A percentile compares a stretch with the other conserved stretches of the same genome.
phyloP scores from a whole-genome alignment of 92 coral and sea anemone species.

The Actinernus sp. region DNA sequence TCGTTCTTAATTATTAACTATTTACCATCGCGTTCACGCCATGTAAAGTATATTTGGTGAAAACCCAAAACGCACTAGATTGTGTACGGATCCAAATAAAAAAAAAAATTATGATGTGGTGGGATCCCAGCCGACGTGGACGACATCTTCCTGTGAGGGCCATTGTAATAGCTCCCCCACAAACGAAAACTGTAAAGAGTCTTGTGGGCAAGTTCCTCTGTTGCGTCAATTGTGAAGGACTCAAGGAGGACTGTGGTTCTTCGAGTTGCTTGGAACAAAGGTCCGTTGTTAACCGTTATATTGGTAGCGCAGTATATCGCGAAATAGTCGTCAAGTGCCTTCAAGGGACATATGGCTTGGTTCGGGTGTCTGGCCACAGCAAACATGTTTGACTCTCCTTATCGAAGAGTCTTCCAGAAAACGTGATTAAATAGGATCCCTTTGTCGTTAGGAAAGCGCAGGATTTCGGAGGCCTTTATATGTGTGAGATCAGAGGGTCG shows the following conservation, averaged over 20 bases:
- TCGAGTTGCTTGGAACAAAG: slow-evolving; percentile 14
- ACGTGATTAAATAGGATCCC: slow-evolving; percentile 18
- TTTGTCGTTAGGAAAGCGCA: slow-evolving; percentile 22
- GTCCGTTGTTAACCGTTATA: slow-evolving; percentile 20
- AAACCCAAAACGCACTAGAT: no score
- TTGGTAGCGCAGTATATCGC: slow-evolving; percentile 7
- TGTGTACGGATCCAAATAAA: no score
- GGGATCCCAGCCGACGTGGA: no score
- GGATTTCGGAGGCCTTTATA: slow-evolving; percentile 20
- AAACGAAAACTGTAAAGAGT: no score
- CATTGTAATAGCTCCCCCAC: no score
- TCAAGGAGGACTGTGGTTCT: slow-evolving; percentile 14
- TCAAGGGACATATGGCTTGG: slow-evolving; percentile 11
- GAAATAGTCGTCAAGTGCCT: slow-evolving; percentile 22
- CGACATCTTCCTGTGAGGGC: no score
- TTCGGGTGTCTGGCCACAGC: slow-evolving; percentile 32
- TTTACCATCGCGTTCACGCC: no score
- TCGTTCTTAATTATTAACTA: no score
- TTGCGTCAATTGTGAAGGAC: slow-evolving; percentile 22
- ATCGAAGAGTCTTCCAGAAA: slow-evolving; percentile 23
- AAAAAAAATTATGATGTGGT: no score
- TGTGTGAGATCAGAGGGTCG: slow-evolving; percentile 30
- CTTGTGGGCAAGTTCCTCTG: no score
- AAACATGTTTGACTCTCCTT: slow-evolving; percentile 15
- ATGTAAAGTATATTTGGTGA: no score